Base-by-base conservation (phyloP, 2,113 vertebrate species). In the Prunella fulvescens region DNA sequence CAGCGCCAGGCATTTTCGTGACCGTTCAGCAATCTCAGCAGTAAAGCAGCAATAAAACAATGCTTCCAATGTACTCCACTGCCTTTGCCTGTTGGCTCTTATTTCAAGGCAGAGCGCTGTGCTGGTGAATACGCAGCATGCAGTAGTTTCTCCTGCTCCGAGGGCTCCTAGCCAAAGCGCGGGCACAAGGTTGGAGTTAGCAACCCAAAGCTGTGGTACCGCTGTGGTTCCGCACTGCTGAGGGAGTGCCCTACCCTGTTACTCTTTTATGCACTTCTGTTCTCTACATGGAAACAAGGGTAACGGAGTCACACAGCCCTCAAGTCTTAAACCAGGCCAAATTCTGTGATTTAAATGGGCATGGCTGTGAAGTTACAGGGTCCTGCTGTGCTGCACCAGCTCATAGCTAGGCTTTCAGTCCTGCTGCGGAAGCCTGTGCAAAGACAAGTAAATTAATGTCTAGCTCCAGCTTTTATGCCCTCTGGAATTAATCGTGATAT, bases 1-100 rank as follows among this genome's bases (percentile, higher is more conserved):
- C 90, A 74, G 53, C 3, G 6, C 81, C 70, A 45, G 62, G 54
- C 45, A 1, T 47, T 92, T 83, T 84, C 1, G 0, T 77, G 92
- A 61, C 24, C 0, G 3, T 39, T 88, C 88, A 47, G 76, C 71
- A 62, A 35, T 85, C 86, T 92, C 88, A 83, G 91, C 92, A 54
- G 67, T 42, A 61, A 66, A 76, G 84, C 86, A 81, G 90, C 71
- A 81, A 66, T 83, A 58, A 92, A 90, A 95, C 94, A 97, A 90
- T 88, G 94, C 64, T 66, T 11, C 91, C 92, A 83, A 54, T 81
- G 91, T 92, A 39, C 51, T 70, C 72, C 64, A 2, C 35, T 13
- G 45, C 12, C 81, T 53, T 77, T 47, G 71, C 66, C 33, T 16
- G 23, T 4, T 1, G 2, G 82, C 82, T 96, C 82, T 57, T 28